These are phyloP conservation scores for Suillia variegata DNA, from an alignment of 2,888 invertebrate genomes.

Conservation along the genomic window DNA sequence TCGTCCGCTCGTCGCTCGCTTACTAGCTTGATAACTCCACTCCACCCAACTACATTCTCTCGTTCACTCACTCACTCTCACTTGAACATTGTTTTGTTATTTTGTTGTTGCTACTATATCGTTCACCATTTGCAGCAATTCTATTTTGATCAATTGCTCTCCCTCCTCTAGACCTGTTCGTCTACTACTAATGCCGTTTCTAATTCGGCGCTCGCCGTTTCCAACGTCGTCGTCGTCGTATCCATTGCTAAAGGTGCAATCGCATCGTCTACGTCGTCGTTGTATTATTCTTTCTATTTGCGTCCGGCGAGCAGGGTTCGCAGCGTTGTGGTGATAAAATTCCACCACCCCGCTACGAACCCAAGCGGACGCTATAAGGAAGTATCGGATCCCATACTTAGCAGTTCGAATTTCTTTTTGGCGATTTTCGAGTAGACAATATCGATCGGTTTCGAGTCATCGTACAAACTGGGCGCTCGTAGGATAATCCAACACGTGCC, in stretches of 20 bases:
- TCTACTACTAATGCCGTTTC: neutral
- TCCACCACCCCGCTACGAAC: constrained; percentile 69
- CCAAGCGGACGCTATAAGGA: constrained; percentile 62
- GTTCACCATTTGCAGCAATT: constrained; percentile 39
- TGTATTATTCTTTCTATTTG: constrained; percentile 62
- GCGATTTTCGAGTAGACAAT: constrained; percentile 90
- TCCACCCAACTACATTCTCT: neutral
- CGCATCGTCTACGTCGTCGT: constrained; percentile 22
- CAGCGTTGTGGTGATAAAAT: constrained; percentile 72
- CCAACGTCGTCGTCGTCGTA: constrained; percentile 45
- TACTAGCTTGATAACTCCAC: neutral
- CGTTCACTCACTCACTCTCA: constrained; percentile 3
- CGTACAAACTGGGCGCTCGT: constrained; percentile 90
- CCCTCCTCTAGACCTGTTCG: constrained; percentile 27
- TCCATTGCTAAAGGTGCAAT: constrained; percentile 44
- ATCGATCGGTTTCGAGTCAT: constrained; percentile 87
- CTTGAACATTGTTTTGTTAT: neutral
- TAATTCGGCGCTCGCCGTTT: constrained; percentile 37
- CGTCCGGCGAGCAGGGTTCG: constrained; percentile 71
- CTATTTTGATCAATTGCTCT: constrained; percentile 58
- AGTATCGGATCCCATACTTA: constrained; percentile 78
- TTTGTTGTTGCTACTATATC: constrained; percentile 3
- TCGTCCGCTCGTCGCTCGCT: too few species aligned
- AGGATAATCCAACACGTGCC: constrained; percentile 89
- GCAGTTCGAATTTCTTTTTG: constrained; percentile 85